Evolutionary conservation across 2,888 invertebrate species (phyloP).

Genomic region (Scotopteryx bipunctaria): DNA sequence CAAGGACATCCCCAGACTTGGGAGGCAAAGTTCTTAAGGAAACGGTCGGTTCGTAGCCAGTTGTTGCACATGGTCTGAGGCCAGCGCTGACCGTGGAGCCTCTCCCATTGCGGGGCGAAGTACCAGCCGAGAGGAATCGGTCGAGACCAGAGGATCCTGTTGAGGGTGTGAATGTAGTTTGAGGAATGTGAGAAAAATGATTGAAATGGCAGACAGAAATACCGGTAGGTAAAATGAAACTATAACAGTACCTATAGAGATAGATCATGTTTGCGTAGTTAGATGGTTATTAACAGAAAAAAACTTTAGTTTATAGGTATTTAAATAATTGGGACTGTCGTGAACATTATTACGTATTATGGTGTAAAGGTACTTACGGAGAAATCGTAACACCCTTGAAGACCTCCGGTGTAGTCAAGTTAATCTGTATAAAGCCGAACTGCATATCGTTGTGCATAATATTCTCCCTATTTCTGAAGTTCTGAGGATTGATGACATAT

Average conservation of each 20-base stretch:
- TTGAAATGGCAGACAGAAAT: too few relatives aligned
- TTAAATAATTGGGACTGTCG: too few relatives aligned
- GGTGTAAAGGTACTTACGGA: constrained; percentile 87
- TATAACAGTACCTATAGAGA: too few relatives aligned
- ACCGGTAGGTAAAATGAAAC: too few relatives aligned
- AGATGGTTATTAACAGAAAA: too few relatives aligned
- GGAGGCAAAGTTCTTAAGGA: constrained; percentile 92
- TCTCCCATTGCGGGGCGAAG: constrained; percentile 94
- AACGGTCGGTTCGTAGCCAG: constrained; percentile 94
- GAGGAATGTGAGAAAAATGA: neutral
- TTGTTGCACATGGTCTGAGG: constrained; percentile 92
- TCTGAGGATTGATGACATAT: constrained; percentile 88
- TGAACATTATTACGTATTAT: too few relatives aligned
- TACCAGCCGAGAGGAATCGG: constrained; percentile 97
- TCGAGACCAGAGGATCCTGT: constrained; percentile 92
- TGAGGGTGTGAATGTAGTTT: constrained; percentile 17
- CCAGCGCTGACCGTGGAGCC: constrained; percentile 91
- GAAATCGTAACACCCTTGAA: constrained; percentile 86
- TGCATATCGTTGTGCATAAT: constrained; percentile 88
- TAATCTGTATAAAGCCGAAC: constrained; percentile 94
- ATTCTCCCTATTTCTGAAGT: constrained; percentile 88
- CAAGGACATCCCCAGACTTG: constrained; percentile 96
- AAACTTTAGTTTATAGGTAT: too few relatives aligned
- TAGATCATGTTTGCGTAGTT: too few relatives aligned
- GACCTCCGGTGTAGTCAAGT: constrained; percentile 89